Evolutionary conservation across 2,888 invertebrate species (phyloP), one percentile per base, ranked within the genome.

Genomic region (Trimorus sp.): DNA sequence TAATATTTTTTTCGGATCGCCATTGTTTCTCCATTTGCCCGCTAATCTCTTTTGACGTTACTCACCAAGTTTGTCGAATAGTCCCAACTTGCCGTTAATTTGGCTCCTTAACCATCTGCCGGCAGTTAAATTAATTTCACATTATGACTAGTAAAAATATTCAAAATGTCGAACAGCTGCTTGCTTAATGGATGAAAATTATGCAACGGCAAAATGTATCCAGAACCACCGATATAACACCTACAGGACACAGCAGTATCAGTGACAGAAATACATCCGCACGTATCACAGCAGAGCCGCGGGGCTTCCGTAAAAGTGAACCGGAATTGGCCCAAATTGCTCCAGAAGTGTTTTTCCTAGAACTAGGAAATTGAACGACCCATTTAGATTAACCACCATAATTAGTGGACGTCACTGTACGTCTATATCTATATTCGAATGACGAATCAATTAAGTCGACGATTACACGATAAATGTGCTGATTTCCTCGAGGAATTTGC

Each of bases 291-390:
- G 53, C 66, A 60, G 60, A 60, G 75, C 75, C 68, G 59, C 68
- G 42, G 75, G 75, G 75, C 75, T 68, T 68, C 60, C 54, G 66
- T 54, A 75, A 75, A 75, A 75, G 75, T 75, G 60, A 75, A 75
- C 75, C 54, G 36, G 75, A 60, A 75, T 75, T 68, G 60, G 45
- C 58, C 75, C 60, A 75, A 75, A 75, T 75, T 75, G 60, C 60
- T 66, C 14, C 60, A 75, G 51, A 68, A 75, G 75, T 75, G 75
- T 75, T 75, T 75, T 68, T 75, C 66, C 54, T 45, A n/a, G 60
- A 37, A 53, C 60, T 53, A 54, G 40, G 40, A 68, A 53, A 68
- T 68, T 65, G 58, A 74, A 38, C 51, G 65, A 54, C 58, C 65
- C 54, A 65, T 65, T 73, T 74, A 74, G 58, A 74, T 74, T 74